Conservation (phyloP, 2,888 invertebrate species). For the Megaustenia siamemsis region DNA sequence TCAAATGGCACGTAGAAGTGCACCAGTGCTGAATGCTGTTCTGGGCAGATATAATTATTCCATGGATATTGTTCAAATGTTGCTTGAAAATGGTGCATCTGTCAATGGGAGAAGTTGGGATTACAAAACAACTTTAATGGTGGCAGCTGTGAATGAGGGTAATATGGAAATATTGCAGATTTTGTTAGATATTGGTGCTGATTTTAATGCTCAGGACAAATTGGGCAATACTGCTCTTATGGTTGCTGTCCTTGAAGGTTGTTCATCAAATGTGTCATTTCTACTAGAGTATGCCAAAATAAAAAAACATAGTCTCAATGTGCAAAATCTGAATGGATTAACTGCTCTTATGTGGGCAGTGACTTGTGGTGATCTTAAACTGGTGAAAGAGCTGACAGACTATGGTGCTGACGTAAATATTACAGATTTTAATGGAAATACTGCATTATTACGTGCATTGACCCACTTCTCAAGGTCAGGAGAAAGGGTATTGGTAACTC, state of each 20-base stretch:
- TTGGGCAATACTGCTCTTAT: slow-evolving; percentile 7
- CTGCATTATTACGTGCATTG: not conserved
- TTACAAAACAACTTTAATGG: slow-evolving; percentile 10
- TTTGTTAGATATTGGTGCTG: slow-evolving; percentile 15
- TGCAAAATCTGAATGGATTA: not conserved
- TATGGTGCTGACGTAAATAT: slow-evolving; percentile 17
- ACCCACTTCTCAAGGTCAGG: not conserved
- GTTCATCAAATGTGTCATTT: not conserved
- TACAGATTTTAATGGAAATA: slow-evolving; percentile 12
- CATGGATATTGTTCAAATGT: not conserved
- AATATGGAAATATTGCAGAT: not conserved
- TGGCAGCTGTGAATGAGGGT: not conserved
- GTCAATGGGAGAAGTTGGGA: not conserved
- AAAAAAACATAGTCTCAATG: not conserved
- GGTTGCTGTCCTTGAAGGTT: not conserved
- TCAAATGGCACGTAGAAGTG: not conserved
- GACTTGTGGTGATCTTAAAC: not conserved
- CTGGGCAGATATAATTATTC: not conserved
- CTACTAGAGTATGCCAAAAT: not conserved
- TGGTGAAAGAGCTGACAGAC: not conserved
- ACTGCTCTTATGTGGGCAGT: slow-evolving; percentile 19
- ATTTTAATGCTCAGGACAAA: not conserved
- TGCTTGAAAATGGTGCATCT: not conserved
- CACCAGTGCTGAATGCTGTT: not conserved
- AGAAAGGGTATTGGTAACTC: not conserved